Evolutionary conservation across 2,888 invertebrate species (phyloP), one percentile per base, ranked within the genome.

Genomic region (Lasioglossum figueresi): DNA sequence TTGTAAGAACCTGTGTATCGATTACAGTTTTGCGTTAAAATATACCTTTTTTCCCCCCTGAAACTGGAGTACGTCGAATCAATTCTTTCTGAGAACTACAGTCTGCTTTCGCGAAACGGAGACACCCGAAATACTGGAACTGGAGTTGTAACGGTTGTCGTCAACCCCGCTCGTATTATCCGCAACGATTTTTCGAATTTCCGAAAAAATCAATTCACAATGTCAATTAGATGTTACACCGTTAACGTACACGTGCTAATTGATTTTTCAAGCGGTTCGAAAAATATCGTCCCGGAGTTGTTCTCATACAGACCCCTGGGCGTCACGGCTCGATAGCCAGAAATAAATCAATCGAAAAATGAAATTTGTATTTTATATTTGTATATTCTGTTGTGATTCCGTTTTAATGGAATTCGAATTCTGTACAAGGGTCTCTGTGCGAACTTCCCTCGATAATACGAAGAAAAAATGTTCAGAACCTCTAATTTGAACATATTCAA

Each of bases 21-120:
- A 80, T 80, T 71, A 66, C 66, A 80, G 70, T 85, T 78, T 75
- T 75, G 16, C 71, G 66, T 85, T 84, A 80, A 63, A 84, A 85
- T 74, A 80, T 84, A 85, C 76, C 80, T 77, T 77, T 80, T 63
- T 63, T 23, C 40, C 76, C 76, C 59, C 40, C 71, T 16, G 37
- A 40, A 37, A 52, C 14, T 27, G 43, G 52, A 37, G 48, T 70
- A 75, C 59, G 31, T 68, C 37, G 43, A 75, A 78, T 48, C 56
- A 37, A 74, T 83, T 27, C 14, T 63, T 34, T 63, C 63, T 0
- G 8, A 31, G 31, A 63, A n/a, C 56, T 3, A 4, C 12, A 12
- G 52, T 52, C 52, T 10, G 52, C 23, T 52, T 10, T n/a, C 12
- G 43, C n/a, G n/a, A n/a, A 12, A 56, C 12, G 4, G 1, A 4